Evolutionary conservation across 1,140 invertebrate genomes (phyloP).

Genomic region (Formica selysi): DNA sequence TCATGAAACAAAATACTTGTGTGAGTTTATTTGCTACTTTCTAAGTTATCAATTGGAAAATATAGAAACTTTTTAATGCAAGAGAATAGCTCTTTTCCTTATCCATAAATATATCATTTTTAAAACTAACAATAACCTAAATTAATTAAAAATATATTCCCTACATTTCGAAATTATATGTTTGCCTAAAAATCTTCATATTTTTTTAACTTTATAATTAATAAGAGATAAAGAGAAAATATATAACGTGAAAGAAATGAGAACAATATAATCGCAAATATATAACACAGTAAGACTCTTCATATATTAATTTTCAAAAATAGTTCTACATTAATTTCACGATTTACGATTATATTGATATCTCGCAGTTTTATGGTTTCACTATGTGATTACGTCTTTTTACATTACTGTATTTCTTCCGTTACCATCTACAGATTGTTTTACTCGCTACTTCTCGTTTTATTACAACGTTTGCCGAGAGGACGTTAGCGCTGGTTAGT

Average conservation of each 20-base stretch:
- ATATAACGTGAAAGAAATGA: no score
- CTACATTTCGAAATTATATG: background rate
- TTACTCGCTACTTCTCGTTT: background rate
- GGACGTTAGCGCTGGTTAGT: background rate
- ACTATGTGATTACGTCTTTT: no score
- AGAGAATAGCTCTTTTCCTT: background rate
- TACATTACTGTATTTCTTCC: background rate
- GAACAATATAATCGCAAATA: no score
- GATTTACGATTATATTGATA: no score
- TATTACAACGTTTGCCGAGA: background rate
- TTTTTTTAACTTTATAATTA: background rate
- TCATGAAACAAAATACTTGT: constrained; percentile 34
- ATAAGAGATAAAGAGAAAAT: background rate
- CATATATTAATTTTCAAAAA: no score
- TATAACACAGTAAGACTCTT: no score
- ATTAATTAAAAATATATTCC: background rate
- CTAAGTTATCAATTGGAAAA: background rate
- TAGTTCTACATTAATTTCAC: no score
- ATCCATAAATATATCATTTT: background rate
- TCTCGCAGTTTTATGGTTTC: no score
- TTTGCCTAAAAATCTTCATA: background rate
- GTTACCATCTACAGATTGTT: background rate
- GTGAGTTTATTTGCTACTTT: background rate
- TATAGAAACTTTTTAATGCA: background rate
- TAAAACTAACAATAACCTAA: background rate